Evolutionary conservation across 2,888 invertebrate genomes (phyloP).

Genomic region (Fragum whitleyi): DNA sequence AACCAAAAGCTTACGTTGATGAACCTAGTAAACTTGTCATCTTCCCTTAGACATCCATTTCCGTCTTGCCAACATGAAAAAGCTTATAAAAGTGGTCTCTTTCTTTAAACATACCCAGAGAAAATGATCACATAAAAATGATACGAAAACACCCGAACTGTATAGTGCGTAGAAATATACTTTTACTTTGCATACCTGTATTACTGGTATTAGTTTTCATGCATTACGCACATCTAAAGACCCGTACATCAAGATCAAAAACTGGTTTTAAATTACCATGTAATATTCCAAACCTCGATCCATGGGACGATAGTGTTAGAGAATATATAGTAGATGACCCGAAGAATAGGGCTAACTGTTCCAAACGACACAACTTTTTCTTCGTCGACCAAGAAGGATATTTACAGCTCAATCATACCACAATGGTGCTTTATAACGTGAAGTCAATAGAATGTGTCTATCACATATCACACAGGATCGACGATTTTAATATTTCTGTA

Average conservation of each 20-base stretch:
- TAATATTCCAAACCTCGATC: conserved; percentile 41
- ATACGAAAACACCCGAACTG: no score
- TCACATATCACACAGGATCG: conserved; percentile 35
- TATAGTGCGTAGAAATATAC: no score
- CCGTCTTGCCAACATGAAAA: no score
- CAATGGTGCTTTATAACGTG: conserved; percentile 33
- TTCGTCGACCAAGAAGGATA: conserved; percentile 41
- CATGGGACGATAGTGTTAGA: conserved; percentile 41
- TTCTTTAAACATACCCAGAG: no score
- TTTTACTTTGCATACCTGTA: not conserved
- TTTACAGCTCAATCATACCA: conserved; percentile 36
- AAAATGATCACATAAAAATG: no score
- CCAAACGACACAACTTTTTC: conserved; percentile 25
- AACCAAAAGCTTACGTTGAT: no score
- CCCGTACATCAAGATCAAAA: not conserved
- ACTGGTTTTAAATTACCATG: conserved; percentile 16
- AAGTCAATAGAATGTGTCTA: conserved; percentile 51
- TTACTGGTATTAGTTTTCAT: not conserved
- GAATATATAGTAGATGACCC: conserved; percentile 17
- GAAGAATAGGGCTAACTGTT: conserved; percentile 9
- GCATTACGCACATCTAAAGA: not conserved
- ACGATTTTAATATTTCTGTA: conserved; percentile 29
- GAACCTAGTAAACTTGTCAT: no score
- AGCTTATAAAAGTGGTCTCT: no score
- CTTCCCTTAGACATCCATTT: no score